Evolutionary conservation across 2,797 vertebrate species (phyloP), one percentile per base, ranked within the genome.

Genomic region (Lagocephalus sceleratus): DNA sequence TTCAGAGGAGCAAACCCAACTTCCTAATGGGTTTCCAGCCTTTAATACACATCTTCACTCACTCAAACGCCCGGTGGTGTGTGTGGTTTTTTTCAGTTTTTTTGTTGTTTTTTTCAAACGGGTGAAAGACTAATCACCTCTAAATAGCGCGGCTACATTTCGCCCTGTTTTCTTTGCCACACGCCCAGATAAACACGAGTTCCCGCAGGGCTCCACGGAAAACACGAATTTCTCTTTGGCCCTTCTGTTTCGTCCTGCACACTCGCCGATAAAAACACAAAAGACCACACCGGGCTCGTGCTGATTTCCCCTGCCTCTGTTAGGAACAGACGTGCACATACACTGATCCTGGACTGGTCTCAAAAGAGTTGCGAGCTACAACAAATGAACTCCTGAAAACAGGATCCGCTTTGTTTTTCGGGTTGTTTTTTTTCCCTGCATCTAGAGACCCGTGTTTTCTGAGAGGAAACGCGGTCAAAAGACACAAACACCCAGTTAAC

Each of bases 231-330:
- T 75, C 72, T 85, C 75, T 54, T 51, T 69, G 68, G 82, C 51
- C 66, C 50, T 55, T 70, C 66, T 79, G 70, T 76, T 82, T 83
- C 70, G 66, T 82, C 73, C 72, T 54, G 29, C 47, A 47, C 55
- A 75, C 72, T 83, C 81, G 76, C 85, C 78, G 63, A 71, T 79
- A 74, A 79, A 79, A 86, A 89, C 84, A 77, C 85, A 77, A 85
- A 83, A 76, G 82, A 86, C 73, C 82, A 85, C 76, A 84, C 76
- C 73, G 75, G 70, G 66, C 72, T 41, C 2, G 9, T 7, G 5
- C 51, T 85, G 71, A 89, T 87, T 89, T 89, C 81, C 83, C 79
- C 45, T 67, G 78, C 62, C 54, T 63, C 72, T 66, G 51, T 73
- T 63, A 51, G 50, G 55, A 63, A 38, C 22, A 54, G 22, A 51